phyloP scores from a whole-genome alignment of 2,888 invertebrate genomes.

The Chalcis sispes region DNA sequence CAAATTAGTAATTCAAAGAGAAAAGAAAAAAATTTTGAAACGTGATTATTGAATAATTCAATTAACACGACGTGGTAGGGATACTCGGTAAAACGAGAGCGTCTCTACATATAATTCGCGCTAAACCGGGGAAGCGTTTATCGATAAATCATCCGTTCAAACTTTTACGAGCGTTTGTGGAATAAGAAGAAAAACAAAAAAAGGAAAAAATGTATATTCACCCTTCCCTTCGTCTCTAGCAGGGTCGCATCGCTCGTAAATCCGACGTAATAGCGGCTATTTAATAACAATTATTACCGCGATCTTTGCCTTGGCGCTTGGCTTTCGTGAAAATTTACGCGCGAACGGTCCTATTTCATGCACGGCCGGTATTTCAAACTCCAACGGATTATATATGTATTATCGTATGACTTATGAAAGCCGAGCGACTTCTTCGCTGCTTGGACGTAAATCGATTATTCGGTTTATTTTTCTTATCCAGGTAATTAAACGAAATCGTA shows the following conservation, averaged over 20 bases:
- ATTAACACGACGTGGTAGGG: too few species aligned
- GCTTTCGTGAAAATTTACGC: constrained; percentile 66
- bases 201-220: too few species aligned
- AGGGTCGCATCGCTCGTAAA: constrained; percentile 31
- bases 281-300: constrained; percentile 69
- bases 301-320: constrained; percentile 53
- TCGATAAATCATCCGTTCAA: background rate
- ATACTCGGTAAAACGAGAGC: constrained; percentile 39
- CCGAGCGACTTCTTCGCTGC: background rate
- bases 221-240: too few species aligned
- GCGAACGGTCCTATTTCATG: constrained; percentile 64
- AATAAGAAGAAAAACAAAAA: constrained; percentile 39
- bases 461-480: too few species aligned
- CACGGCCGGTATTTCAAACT: constrained; percentile 6
- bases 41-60: too few species aligned
- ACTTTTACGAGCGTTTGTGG: background rate
- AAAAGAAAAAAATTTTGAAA: too few species aligned
- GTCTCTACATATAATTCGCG: background rate
- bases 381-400: background rate
- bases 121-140: too few species aligned
- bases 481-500: too few species aligned
- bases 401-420: background rate
- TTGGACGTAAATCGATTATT: background rate
- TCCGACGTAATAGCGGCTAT: constrained; percentile 56
- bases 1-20: too few species aligned